Percentiles rank a stretch among this genome's conserved stretches.
These are phyloP conservation scores for Ciconia maguari DNA, from an alignment of 2,113 vertebrate species.

Conservation along the genomic window DNA sequence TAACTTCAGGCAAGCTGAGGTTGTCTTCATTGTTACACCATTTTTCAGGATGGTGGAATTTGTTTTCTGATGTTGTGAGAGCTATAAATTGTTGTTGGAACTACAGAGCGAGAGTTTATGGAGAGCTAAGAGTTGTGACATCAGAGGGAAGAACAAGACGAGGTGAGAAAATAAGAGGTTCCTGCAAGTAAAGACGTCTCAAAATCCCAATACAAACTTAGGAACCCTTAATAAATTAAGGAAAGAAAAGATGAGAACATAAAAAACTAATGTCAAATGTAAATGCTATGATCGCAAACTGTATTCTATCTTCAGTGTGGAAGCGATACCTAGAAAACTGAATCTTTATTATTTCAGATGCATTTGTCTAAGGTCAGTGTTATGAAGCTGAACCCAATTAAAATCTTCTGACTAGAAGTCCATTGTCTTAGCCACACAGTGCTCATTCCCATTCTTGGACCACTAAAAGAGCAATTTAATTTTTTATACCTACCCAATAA, in stretches of 20 bases:
- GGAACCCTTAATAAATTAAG: background rate
- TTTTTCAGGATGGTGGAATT: background rate
- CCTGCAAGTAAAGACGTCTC: background rate
- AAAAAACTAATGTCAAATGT: background rate
- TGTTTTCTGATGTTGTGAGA: background rate
- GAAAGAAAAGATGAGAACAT: background rate
- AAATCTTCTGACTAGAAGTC: background rate
- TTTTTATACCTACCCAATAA: background rate
- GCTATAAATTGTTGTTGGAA: background rate
- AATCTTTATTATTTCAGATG: background rate
- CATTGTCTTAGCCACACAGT: background rate
- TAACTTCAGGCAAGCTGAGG: background rate
- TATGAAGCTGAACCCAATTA: background rate
- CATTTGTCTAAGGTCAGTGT: background rate
- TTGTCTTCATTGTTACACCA: background rate
- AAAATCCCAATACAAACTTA: background rate
- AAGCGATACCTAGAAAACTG: background rate
- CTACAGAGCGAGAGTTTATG: background rate
- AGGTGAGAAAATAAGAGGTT: background rate
- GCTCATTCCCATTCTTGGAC: background rate
- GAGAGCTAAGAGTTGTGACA: background rate
- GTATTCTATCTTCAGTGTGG: background rate
- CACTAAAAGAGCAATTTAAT: background rate
- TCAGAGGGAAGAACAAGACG: background rate
- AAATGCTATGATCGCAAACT: background rate